These are phyloP conservation scores for Vespertilio murinus DNA, from an alignment of 2,797 vertebrate species.

Conservation along the genomic window DNA sequence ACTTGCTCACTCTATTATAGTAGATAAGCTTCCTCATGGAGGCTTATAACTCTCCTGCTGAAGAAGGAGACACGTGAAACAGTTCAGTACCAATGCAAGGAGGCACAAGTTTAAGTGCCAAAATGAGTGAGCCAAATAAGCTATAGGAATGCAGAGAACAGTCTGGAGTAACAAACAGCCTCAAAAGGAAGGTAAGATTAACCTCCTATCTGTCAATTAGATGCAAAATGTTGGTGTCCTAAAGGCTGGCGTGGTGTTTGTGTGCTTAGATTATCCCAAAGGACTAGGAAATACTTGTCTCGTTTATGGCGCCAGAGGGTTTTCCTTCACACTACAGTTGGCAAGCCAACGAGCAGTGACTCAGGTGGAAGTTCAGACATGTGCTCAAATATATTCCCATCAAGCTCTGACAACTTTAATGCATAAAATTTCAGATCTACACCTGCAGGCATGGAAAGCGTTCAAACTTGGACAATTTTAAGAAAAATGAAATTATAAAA, in stretches of 20 bases:
- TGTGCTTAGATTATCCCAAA: constrained; percentile 23
- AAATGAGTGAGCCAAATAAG: constrained; percentile 28
- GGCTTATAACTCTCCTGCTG: background rate
- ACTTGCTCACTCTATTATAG: background rate
- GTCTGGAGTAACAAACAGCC: constrained; percentile 7
- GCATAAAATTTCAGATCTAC: constrained; percentile 33
- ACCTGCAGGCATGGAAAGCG: background rate
- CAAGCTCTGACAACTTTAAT: constrained; percentile 30
- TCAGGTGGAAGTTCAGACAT: constrained; percentile 29
- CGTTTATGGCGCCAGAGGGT: background rate
- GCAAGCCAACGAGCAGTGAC: constrained; percentile 1
- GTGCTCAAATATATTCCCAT: constrained; percentile 23
- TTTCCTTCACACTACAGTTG: constrained; percentile 16
- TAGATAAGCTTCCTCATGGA: background rate
- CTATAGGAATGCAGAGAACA: constrained; percentile 18
- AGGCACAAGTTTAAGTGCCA: background rate
- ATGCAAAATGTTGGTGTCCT: background rate
- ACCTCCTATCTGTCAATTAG: background rate
- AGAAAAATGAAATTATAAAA: constrained; percentile 52
- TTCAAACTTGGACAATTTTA: constrained; percentile 39
- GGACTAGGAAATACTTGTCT: constrained; percentile 1
- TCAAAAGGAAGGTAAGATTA: background rate
- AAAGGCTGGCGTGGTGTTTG: background rate
- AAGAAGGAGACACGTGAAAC: background rate
- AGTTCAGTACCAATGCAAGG: constrained; percentile 32